Evolutionary conservation across 2,888 invertebrate species (phyloP).

Genomic region (Lepidocyrtinus sp.): DNA sequence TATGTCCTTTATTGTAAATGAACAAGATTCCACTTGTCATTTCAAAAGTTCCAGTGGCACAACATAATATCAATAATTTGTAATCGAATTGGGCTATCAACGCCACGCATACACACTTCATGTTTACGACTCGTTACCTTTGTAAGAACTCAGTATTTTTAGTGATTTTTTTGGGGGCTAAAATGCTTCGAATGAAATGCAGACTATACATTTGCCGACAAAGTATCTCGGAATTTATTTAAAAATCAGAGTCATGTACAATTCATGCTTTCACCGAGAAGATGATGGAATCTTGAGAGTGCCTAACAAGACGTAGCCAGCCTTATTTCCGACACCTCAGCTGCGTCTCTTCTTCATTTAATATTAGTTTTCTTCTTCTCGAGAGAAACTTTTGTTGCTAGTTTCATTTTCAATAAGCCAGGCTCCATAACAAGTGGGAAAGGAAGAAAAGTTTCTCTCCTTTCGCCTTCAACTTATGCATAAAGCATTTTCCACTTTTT

Average conservation of each 20-base stretch:
- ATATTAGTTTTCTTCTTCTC: constrained; percentile 35
- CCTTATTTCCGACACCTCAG: constrained; percentile 40
- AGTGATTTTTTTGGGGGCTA: no score
- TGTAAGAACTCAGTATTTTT: no score
- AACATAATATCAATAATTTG: neutral
- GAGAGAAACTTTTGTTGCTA: constrained; percentile 29
- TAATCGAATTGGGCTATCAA: neutral
- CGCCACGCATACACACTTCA: no score
- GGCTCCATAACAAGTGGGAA: constrained; percentile 15
- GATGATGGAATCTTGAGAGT: neutral
- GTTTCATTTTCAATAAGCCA: constrained; percentile 50
- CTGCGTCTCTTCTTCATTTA: constrained; percentile 35
- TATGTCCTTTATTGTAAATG: neutral
- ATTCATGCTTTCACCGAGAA: neutral
- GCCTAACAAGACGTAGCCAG: constrained; percentile 33
- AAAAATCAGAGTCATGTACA: neutral
- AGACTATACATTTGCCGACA: neutral
- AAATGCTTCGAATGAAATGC: no score
- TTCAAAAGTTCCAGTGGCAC: neutral
- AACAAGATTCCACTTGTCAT: neutral
- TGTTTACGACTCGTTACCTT: no score
- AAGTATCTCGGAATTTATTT: neutral
- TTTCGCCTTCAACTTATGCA: constrained; percentile 51
- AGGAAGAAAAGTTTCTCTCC: constrained; percentile 42
- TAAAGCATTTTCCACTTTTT: constrained; percentile 36